Conservation (phyloP, 2,797 vertebrate genomes). For the Coregonus ussuriensis region DNA sequence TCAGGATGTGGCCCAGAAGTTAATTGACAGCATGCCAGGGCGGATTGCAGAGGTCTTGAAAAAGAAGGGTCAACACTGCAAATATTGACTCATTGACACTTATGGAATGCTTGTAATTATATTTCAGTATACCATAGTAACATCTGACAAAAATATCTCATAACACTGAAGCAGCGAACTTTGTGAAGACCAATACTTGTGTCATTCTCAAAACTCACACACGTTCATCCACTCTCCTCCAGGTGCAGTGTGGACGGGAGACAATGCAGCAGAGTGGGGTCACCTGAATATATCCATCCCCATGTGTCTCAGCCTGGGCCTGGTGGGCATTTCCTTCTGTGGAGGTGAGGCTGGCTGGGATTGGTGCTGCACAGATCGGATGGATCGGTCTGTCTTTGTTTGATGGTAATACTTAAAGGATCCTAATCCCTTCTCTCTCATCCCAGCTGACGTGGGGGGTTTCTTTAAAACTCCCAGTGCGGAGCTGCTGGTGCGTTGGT, state of each 20-base stretch:
- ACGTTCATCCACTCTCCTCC: not conserved
- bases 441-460: conserved; percentile 78
- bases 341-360: conserved; percentile 68
- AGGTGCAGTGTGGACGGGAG: conserved; percentile 85
- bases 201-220: no score
- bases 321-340: conserved; percentile 81
- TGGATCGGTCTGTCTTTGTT: not conserved
- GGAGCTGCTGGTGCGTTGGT: conserved; percentile 83
- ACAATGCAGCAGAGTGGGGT: conserved; percentile 82
- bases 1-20: no score
- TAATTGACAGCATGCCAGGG: no score
- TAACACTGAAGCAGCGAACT: no score
- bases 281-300: conserved; percentile 80
- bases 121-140: no score
- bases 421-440: not conserved
- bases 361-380: not conserved
- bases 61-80: no score
- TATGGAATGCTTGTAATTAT: no score
- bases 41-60: no score
- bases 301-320: conserved; percentile 80
- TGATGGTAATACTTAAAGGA: not conserved
- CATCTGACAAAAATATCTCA: no score
- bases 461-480: conserved; percentile 79
- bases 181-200: no score
- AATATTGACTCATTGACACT: no score